Conservation (phyloP, 2,888 invertebrate genomes). For the Agrilus cyanescens region DNA sequence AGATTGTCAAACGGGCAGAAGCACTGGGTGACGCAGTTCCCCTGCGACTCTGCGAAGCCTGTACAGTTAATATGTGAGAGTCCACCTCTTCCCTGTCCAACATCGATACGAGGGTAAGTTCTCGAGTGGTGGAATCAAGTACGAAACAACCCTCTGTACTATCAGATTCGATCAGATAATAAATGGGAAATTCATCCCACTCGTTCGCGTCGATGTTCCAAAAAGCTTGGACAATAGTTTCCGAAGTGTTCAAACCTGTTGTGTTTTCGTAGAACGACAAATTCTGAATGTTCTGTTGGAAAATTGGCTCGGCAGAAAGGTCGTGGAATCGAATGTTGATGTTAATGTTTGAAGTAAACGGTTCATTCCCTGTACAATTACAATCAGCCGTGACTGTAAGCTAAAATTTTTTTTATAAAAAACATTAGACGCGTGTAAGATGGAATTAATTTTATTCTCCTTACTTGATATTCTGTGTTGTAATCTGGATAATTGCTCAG, state of each 20-base stretch:
- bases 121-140: constrained; percentile 10
- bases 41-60: constrained; percentile 37
- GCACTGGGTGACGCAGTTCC: constrained; percentile 26
- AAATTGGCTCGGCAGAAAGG: constrained; percentile 37
- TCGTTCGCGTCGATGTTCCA: constrained; percentile 8
- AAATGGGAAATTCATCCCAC: constrained; percentile 8
- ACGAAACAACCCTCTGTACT: constrained; percentile 2
- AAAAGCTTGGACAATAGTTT: constrained; percentile 9
- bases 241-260: constrained; percentile 1
- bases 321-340: constrained; percentile 37
- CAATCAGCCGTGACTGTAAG: constrained; percentile 40
- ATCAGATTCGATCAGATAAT: constrained; percentile 7
- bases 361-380: constrained; percentile 29
- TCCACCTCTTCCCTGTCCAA: constrained; percentile 37
- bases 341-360: constrained; percentile 24
- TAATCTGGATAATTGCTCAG: background rate
- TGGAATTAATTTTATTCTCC: background rate
- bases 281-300: constrained; percentile 20
- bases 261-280: constrained; percentile 35
- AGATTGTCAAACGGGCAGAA: constrained; percentile 33
- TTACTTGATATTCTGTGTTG: constrained; percentile 6
- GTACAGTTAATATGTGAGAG: constrained; percentile 36
- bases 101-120: constrained; percentile 18
- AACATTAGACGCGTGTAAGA: background rate
- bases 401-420: constrained; percentile 22